Evolutionary conservation across 2,113 vertebrate species (phyloP).

Genomic region (Callocephalon fimbriatum): DNA sequence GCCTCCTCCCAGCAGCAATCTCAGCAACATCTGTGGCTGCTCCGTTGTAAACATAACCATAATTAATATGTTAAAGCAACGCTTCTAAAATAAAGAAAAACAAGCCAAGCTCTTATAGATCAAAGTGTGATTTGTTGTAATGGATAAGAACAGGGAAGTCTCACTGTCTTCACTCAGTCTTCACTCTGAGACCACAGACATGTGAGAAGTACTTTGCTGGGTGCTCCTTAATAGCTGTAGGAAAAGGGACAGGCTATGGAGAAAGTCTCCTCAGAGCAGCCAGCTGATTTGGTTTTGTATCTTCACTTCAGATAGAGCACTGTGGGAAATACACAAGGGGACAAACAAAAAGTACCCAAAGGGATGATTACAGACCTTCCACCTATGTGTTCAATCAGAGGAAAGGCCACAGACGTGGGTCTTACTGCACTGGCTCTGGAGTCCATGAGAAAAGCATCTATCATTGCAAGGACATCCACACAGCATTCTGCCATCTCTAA

Average conservation of each 20-base stretch:
- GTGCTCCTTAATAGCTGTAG: background rate
- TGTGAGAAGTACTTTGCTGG: background rate
- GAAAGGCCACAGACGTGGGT: rapidly evolving
- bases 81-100: background rate
- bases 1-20: background rate
- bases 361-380: background rate
- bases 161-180: background rate
- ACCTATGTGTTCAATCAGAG: background rate
- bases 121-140: background rate
- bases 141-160: background rate
- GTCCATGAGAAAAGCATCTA: background rate
- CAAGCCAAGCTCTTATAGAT: background rate
- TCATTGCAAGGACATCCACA: background rate
- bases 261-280: background rate
- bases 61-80: background rate
- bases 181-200: background rate
- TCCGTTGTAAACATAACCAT: background rate
- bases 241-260: background rate
- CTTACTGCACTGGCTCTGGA: background rate
- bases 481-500: background rate
- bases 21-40: background rate
- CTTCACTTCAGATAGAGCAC: background rate
- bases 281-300: background rate
- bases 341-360: background rate
- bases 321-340: background rate